Base-by-base conservation (phyloP, 1,140 invertebrate species). In the Diprion similis region DNA sequence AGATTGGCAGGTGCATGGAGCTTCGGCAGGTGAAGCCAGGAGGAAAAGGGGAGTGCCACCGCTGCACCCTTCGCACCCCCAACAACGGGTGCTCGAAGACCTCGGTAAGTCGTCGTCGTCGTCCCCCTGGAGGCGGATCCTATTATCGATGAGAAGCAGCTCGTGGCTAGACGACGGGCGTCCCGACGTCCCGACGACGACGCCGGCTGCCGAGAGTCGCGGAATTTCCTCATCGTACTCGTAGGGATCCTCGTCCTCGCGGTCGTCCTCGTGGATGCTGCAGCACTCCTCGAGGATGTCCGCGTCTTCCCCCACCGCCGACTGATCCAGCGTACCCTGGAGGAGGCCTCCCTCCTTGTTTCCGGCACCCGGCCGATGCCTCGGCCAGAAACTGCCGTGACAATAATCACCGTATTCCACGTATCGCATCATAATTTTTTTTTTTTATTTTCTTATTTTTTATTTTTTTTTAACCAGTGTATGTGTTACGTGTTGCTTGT, bases 161-260 rank as follows among this genome's bases (percentile, higher is more conserved):
- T 59, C 51, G 3, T 17, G 51, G 51, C 11, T 59, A 15, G 51
- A 15, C n/a, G 51, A 59, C 11, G 11, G 3, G 6, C n/a, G n/a
- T 59, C 11, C 51, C 51, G 51, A 15, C 51, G 51, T 64, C 17
- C 51, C 70, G 47, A 48, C 2, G 70, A 15, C 13, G 18, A 51
- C 51, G 11, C 51, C 51, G 51, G 11, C n/a, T 48, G 19, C 67
- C 66, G 10, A 66, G 18, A 10, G 70, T 46, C 59, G 78, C 66
- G 48, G 80, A 45, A 89, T 86, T 70, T 90, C 89, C 37, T 90
- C 89, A 77, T 90, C 89, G 73, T 90, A 90, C 74, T 89, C 89
- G 76, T 90, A 90, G 6, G 86, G 87, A 79, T 90, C 89, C 76
- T 89, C 89, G 66, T 89, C 86, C 18, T 76, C 71, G 45, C 76